phyloP scores from a whole-genome alignment of 2,113 vertebrate species.

The Paramisgurnus dabryanus region DNA sequence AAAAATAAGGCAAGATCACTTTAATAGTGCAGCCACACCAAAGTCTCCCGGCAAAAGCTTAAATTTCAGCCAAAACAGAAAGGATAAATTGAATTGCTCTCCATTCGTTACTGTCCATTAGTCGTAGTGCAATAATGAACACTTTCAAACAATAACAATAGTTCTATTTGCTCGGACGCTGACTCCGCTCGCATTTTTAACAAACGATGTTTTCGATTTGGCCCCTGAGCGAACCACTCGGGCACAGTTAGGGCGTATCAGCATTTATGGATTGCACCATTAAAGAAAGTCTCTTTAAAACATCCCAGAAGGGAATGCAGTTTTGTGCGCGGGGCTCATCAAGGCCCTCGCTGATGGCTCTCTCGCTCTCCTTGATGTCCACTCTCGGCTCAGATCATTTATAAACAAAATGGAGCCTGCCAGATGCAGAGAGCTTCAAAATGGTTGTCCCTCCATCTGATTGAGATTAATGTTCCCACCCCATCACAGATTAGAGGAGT shows the following conservation, averaged over 20 bases:
- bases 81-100: not conserved
- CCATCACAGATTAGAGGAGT: conserved; percentile 34
- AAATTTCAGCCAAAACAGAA: conserved; percentile 10
- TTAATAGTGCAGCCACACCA: not conserved
- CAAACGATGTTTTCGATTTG: not conserved
- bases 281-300: conserved; percentile 41
- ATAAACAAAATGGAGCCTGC: conserved; percentile 43
- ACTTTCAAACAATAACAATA: conserved; percentile 26
- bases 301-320: conserved; percentile 42
- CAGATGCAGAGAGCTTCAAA: conserved; percentile 40
- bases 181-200: conserved; percentile 4
- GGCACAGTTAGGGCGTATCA: conserved; percentile 22
- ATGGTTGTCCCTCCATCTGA: conserved; percentile 29
- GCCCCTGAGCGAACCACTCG: not conserved
- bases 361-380: conserved; percentile 42
- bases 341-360: conserved; percentile 41
- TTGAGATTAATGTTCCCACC: conserved; percentile 41
- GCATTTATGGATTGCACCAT: conserved; percentile 40
- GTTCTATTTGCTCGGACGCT: not conserved
- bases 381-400: conserved; percentile 32
- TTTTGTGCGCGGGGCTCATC: conserved; percentile 37
- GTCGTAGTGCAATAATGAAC: conserved; percentile 9
- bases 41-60: not conserved
- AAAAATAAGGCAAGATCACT: not conserved
- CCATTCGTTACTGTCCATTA: conserved; percentile 2